Conservation (phyloP, 2,113 vertebrate genomes). For the Serilophus lunatus region DNA sequence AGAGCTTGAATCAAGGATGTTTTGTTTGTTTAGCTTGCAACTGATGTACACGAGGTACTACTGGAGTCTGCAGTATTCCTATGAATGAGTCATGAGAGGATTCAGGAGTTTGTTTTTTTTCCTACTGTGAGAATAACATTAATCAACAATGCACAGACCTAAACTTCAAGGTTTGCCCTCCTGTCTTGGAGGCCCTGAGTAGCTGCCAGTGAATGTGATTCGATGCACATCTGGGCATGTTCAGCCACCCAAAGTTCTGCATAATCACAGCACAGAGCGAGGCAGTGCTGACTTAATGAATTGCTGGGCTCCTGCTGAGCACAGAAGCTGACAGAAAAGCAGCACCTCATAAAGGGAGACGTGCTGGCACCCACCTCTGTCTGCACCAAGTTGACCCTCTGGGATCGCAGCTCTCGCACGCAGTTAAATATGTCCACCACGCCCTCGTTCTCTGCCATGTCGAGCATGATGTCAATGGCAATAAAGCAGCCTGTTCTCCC, state of each 20-base stretch:
- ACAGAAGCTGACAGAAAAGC: background rate
- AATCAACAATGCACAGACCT: slow-evolving; percentile 2
- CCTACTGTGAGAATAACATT: background rate
- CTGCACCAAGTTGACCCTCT: slow-evolving; percentile 96
- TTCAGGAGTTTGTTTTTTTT: background rate
- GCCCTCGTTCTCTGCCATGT: slow-evolving; percentile 98
- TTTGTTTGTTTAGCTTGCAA: background rate
- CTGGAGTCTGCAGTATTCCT: background rate
- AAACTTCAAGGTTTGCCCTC: background rate
- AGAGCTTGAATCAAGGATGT: background rate
- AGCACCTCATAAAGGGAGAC: background rate
- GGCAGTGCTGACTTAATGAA: background rate
- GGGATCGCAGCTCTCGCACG: slow-evolving; percentile 93
- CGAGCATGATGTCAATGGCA: slow-evolving; percentile 97
- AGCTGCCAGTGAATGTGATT: background rate
- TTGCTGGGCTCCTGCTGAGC: background rate
- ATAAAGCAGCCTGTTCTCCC: slow-evolving; percentile 96
- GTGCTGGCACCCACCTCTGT: slow-evolving; percentile 83
- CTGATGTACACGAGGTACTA: background rate
- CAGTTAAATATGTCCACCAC: slow-evolving; percentile 99
- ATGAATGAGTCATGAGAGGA: slow-evolving; percentile 10
- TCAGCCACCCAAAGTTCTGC: background rate
- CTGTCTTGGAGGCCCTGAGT: background rate
- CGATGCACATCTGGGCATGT: background rate
- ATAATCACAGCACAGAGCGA: background rate